Conservation (phyloP, 1,140 invertebrate species). For the Eueides isabella region DNA sequence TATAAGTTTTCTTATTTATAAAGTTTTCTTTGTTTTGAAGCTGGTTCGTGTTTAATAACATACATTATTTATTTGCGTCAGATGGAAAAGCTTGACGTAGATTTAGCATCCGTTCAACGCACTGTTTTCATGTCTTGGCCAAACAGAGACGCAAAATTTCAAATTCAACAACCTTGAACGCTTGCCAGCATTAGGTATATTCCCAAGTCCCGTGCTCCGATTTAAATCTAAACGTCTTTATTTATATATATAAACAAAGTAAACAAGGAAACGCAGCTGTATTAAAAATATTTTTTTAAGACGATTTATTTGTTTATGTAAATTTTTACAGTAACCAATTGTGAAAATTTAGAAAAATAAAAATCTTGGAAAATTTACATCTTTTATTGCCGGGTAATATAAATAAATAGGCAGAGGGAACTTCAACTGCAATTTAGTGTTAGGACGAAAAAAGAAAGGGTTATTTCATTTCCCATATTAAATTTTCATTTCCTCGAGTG, state of each 20-base stretch:
- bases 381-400: too few relatives aligned
- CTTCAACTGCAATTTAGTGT: too few relatives aligned
- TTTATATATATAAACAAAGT: slow-evolving; percentile 50
- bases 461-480: too few relatives aligned
- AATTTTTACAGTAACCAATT: neutral
- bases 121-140: slow-evolving; percentile 63
- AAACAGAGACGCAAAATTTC: slow-evolving; percentile 77
- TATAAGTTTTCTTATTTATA: slow-evolving; percentile 3
- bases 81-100: slow-evolving; percentile 60
- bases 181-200: slow-evolving; percentile 60
- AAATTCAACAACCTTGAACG: slow-evolving; percentile 68
- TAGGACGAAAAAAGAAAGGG: too few relatives aligned
- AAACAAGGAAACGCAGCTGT: slow-evolving; percentile 49
- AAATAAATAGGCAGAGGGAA: too few relatives aligned
- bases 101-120: slow-evolving; percentile 57
- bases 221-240: slow-evolving; percentile 65
- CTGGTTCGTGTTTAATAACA: slow-evolving; percentile 17
- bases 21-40: slow-evolving; percentile 13
- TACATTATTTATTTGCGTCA: slow-evolving; percentile 57
- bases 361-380: too few relatives aligned
- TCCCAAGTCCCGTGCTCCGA: slow-evolving; percentile 60
- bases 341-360: neutral
- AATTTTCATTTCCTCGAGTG: too few relatives aligned
- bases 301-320: neutral
- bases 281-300: neutral